Percentiles rank a stretch among this genome's conserved stretches.
Evolutionary conservation across 2,797 vertebrate species (phyloP).

Genomic region (Muscicapa comitata): DNA sequence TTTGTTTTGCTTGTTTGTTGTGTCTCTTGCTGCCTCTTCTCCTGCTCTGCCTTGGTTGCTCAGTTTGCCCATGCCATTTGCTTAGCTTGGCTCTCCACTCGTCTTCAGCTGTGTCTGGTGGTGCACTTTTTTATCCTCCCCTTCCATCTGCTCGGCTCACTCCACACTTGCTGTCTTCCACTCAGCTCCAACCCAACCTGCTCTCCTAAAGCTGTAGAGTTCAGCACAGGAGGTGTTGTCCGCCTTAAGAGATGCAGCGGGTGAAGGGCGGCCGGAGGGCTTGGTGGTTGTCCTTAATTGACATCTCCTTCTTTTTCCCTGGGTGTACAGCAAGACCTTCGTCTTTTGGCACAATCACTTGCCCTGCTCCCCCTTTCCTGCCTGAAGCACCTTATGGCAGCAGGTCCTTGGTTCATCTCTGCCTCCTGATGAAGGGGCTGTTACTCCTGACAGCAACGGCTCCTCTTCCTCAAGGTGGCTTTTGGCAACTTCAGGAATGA

Average conservation of each 20-base stretch:
- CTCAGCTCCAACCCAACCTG: not conserved
- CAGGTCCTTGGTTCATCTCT: constrained; percentile 26
- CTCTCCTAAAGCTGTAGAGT: not conserved
- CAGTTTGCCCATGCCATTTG: not conserved
- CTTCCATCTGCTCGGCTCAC: not conserved
- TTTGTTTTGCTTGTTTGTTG: constrained; percentile 17
- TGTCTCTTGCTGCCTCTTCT: constrained; percentile 12
- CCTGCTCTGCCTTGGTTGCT: not conserved
- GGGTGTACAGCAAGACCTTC: not conserved
- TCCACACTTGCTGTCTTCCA: not conserved
- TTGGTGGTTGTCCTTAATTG: not conserved
- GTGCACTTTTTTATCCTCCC: not conserved
- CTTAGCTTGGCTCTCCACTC: constrained; percentile 19
- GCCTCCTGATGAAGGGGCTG: constrained; percentile 21
- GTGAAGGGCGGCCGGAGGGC: not conserved
- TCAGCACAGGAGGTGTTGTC: not conserved
- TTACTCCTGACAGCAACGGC: not conserved
- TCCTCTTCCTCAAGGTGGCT: constrained; percentile 41
- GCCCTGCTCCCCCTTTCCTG: constrained; percentile 12
- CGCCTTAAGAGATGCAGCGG: not conserved
- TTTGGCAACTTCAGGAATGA: constrained; percentile 39
- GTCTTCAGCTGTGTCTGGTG: not conserved
- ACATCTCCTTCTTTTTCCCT: not conserved
- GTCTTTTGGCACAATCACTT: not conserved
- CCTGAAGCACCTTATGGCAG: constrained; percentile 38